Evolutionary conservation across 2,888 invertebrate genomes (phyloP).

Genomic region (Gastracanthus pulcherrimus): DNA sequence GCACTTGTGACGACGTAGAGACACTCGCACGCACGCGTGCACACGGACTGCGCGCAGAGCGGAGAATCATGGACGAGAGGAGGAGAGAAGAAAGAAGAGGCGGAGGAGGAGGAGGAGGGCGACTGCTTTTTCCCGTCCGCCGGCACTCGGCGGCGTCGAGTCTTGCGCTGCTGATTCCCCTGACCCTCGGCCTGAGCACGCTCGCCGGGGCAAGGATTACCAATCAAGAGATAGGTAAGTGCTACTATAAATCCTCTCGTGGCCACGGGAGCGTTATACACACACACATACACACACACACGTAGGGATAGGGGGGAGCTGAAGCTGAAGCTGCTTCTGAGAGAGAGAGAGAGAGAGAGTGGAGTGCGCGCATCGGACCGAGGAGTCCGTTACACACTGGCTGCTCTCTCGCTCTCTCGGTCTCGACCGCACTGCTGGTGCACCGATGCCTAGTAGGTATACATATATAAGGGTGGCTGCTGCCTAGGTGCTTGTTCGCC

Average conservation of each 20-base stretch:
- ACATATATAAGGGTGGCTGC: background rate
- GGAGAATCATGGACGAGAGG: background rate
- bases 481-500: no score
- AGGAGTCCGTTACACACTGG: slow-evolving; percentile 21
- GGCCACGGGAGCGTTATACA: background rate
- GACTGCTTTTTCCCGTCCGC: slow-evolving; percentile 17
- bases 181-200: slow-evolving; percentile 58
- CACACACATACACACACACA: background rate
- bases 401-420: background rate
- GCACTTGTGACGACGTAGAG: background rate
- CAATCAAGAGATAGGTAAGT: slow-evolving; percentile 75
- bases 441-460: no score
- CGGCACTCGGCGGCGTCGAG: slow-evolving; percentile 46
- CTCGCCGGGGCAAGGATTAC: slow-evolving; percentile 69
- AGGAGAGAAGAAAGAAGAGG: background rate
- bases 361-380: slow-evolving; percentile 28
- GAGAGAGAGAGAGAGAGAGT: background rate
- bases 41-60: background rate
- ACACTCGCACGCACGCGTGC: background rate
- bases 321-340: background rate
- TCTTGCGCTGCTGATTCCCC: slow-evolving; percentile 60
- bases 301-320: background rate
- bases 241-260: slow-evolving; percentile 45
- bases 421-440: background rate
- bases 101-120: background rate